These are phyloP conservation scores for Ganaspis sp. DNA, from an alignment of 1,140 invertebrate species.

Conservation along the genomic window DNA sequence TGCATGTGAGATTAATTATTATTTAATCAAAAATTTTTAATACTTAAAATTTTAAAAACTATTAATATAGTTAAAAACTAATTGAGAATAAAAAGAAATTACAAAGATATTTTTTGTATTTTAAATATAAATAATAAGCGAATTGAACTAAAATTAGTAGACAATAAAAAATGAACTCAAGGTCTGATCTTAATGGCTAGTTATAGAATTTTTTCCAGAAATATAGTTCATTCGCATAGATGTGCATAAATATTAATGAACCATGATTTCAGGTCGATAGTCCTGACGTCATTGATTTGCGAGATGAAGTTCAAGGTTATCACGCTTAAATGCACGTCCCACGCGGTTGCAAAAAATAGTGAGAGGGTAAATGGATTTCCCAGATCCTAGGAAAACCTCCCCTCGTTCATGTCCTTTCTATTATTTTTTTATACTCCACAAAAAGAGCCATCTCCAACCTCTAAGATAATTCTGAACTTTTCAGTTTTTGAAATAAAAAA, in stretches of 20 bases:
- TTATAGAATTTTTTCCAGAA: neutral
- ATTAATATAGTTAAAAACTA: no score
- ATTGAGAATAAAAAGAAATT: no score
- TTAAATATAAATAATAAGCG: no score
- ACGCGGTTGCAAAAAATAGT: slow-evolving; percentile 67
- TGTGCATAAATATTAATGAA: neutral
- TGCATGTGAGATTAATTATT: no score
- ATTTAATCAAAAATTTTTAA: no score
- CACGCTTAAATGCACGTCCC: slow-evolving; percentile 65
- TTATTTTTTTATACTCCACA: no score
- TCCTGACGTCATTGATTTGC: slow-evolving; percentile 70
- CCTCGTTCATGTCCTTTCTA: neutral
- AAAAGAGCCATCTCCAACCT: no score
- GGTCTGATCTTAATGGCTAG: neutral
- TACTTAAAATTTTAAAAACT: no score
- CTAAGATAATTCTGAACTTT: no score
- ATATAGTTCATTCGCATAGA: slow-evolving; percentile 21
- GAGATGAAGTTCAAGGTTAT: slow-evolving; percentile 75
- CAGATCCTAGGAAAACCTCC: slow-evolving; percentile 48
- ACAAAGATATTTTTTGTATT: no score
- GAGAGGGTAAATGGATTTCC: slow-evolving; percentile 64
- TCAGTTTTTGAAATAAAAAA: no score
- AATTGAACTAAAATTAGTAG: neutral
- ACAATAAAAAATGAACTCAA: neutral
- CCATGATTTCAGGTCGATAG: slow-evolving; percentile 70